Evolutionary conservation across 1,140 invertebrate species (phyloP).

Genomic region (Tenebrio molitor): DNA sequence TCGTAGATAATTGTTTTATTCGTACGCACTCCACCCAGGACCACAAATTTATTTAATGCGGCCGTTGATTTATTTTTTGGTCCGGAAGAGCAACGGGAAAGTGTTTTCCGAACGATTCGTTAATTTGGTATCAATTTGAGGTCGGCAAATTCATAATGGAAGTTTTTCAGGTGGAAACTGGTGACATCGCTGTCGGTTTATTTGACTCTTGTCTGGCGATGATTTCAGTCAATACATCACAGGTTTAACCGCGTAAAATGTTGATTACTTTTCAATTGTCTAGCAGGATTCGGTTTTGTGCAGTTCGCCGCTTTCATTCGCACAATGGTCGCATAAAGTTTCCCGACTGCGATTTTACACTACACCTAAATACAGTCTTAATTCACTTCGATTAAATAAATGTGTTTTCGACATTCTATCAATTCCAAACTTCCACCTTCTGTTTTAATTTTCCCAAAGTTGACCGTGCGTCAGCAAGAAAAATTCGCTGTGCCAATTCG

Average conservation of each 20-base stretch:
- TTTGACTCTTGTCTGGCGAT: conserved; percentile 16
- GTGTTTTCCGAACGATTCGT: conserved; percentile 4
- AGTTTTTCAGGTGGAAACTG: conserved; percentile 3
- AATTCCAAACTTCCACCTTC: too few relatives aligned
- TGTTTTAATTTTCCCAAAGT: too few relatives aligned
- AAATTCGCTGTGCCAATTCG: background rate
- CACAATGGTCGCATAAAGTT: background rate
- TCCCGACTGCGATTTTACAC: too few relatives aligned
- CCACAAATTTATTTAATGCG: conserved; percentile 36
- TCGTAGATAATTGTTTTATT: conserved; percentile 30
- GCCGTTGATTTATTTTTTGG: background rate
- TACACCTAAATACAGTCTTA: too few relatives aligned
- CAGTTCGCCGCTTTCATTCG: too few relatives aligned
- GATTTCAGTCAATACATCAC: conserved; percentile 28
- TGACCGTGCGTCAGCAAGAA: background rate
- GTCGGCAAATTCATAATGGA: conserved; percentile 2
- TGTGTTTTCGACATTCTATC: too few relatives aligned
- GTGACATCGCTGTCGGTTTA: conserved; percentile 19
- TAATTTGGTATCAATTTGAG: conserved; percentile 2
- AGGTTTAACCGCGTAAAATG: conserved; percentile 16
- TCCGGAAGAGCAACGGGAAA: conserved; percentile 11
- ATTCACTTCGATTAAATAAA: too few relatives aligned
- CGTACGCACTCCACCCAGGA: conserved; percentile 6
- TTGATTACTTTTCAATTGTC: conserved; percentile 35
- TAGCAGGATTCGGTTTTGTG: conserved; percentile 11